Evolutionary conservation across 2,797 vertebrate genomes (phyloP), one percentile per base, ranked within the genome.

Genomic region (Eurystomus glaucurus): DNA sequence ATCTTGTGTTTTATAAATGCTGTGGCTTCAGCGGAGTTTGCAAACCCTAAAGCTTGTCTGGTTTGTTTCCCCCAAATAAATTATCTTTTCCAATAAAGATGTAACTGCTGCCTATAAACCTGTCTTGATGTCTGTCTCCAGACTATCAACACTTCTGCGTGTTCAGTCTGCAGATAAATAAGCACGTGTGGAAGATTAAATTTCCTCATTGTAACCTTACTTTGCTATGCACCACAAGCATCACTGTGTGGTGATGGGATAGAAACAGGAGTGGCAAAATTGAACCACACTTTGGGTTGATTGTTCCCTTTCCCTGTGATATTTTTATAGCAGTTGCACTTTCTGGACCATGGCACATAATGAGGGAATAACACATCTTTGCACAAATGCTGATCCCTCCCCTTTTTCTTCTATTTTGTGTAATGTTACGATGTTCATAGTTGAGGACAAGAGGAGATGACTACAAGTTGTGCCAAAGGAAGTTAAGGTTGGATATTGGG

Each of bases 91-190:
- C 88, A 96, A 95, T 96, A 87, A 96, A 97, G 96, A 93, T 52
- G 37, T 85, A 94, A 89, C 88, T 76, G 92, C 84, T 95, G 93
- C 95, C 91, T 54, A 79, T 96, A 97, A 97, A 96, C 80, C 95
- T 97, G 93, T 96, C 96, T 91, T 76, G 86, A 66, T 66, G 83
- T 65, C 93, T 95, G 90, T 94, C 95, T 95, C 93, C 91, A 95
- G 94, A 79, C 95, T 45, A 95, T 94, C 95, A 94, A 68, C 46
- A 15, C 88, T 58, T 87, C n/a, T 45, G 79, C 31, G 1, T 77
- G 90, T 80, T 48, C 82, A 79, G 71, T 6, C 10, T 16, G 55
- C 66, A 48, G 91, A 82, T 84, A 90, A 92, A 92, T 65, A 58
- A 91, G 85, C 77, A 55, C 19, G 54, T 79, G 92, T 65, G 70